A percentile compares a stretch with the other conserved stretches of the same genome.
These are phyloP conservation scores for Coreius guichenoti DNA, from an alignment of 2,797 vertebrate genomes.

Conservation along the genomic window DNA sequence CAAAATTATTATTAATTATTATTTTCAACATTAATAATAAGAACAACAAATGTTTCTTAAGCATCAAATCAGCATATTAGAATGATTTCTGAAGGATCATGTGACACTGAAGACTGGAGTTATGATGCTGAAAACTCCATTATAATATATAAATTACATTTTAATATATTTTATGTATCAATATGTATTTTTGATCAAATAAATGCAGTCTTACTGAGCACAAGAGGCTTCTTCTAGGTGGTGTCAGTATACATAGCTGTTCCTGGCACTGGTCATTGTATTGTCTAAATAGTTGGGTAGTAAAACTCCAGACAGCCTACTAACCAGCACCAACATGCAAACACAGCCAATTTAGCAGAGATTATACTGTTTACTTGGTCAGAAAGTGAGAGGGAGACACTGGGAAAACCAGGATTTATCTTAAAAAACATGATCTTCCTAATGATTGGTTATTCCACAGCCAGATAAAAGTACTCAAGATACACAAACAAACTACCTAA, in stretches of 20 bases:
- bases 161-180: background rate
- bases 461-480: constrained; percentile 11
- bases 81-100: background rate
- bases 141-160: background rate
- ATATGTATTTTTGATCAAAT: background rate
- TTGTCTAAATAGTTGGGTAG: constrained; percentile 5
- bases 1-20: background rate
- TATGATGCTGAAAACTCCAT: background rate
- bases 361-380: background rate
- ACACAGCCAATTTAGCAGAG: constrained; percentile 50
- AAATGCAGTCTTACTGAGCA: background rate
- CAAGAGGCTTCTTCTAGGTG: background rate
- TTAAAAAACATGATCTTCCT: background rate
- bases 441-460: constrained; percentile 10
- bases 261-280: constrained; percentile 1
- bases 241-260: background rate
- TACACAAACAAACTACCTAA: background rate
- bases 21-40: background rate
- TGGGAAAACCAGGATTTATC: background rate
- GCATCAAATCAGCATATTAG: background rate
- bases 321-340: constrained; percentile 22
- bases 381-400: background rate
- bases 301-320: constrained; percentile 13
- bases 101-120: background rate
- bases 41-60: background rate